phyloP scores from a whole-genome alignment of 2,797 vertebrate genomes.

The Thamnophis elegans region DNA sequence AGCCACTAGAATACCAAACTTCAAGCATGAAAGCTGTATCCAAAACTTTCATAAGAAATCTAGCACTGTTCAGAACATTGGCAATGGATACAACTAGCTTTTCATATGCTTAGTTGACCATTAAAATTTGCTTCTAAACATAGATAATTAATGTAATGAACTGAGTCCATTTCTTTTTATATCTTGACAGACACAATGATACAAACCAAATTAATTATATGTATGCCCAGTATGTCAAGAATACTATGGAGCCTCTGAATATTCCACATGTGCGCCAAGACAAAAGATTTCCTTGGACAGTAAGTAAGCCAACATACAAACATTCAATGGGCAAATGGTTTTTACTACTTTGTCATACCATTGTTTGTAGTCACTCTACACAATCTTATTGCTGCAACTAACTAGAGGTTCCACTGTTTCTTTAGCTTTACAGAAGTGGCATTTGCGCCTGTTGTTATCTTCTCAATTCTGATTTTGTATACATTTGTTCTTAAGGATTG shows the following conservation, averaged over 20 bases:
- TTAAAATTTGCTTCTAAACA: not conserved
- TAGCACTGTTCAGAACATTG: not conserved
- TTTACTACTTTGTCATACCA: not conserved
- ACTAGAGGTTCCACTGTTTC: not conserved
- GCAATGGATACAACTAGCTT: not conserved
- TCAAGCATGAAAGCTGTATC: not conserved
- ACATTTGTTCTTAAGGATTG: not conserved
- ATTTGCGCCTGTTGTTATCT: not conserved
- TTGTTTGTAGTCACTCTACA: not conserved
- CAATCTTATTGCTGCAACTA: not conserved
- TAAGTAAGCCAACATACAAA: constrained; percentile 67
- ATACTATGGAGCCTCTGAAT: constrained; percentile 91
- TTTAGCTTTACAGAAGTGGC: not conserved
- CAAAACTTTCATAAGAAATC: not conserved
- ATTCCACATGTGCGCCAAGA: constrained; percentile 87
- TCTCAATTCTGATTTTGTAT: not conserved
- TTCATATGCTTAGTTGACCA: not conserved
- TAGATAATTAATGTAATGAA: not conserved
- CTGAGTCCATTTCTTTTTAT: constrained; percentile 35
- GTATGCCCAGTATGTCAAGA: constrained; percentile 93
- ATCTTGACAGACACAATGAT: constrained; percentile 78
- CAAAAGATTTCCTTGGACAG: constrained; percentile 89
- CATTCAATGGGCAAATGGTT: not conserved
- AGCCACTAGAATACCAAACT: not conserved
- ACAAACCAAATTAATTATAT: constrained; percentile 92